These are phyloP conservation scores for Oxyteleia sp. DNA, from an alignment of 2,888 invertebrate genomes.

Conservation along the genomic window DNA sequence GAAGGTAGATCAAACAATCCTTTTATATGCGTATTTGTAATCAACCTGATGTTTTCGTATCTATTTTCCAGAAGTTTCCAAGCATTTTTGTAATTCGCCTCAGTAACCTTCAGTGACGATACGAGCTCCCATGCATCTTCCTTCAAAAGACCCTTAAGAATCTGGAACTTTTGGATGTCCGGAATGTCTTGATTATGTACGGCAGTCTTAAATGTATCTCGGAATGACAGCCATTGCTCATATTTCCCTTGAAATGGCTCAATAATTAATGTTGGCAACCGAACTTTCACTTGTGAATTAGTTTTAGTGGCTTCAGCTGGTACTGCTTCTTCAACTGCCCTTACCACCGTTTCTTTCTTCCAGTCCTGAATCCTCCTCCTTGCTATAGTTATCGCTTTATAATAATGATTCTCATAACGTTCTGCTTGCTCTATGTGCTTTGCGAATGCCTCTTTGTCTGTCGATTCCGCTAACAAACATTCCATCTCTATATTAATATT, in stretches of 20 bases:
- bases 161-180: constrained; percentile 27
- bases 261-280: constrained; percentile 4
- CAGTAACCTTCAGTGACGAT: constrained; percentile 7
- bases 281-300: not conserved
- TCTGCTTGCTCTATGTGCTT: constrained; percentile 1
- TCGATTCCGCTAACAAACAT: constrained; percentile 1
- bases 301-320: not conserved
- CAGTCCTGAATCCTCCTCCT: not conserved
- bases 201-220: constrained; percentile 1
- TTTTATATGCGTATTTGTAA: constrained; percentile 32
- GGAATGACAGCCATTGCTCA: constrained; percentile 29
- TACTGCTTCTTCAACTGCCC: not conserved
- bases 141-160: constrained; percentile 18
- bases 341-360: not conserved
- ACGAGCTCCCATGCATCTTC: constrained; percentile 14
- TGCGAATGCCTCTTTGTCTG: not conserved
- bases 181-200: constrained; percentile 28
- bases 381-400: constrained; percentile 6
- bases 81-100: constrained; percentile 8
- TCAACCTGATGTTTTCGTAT: constrained; percentile 25
- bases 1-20: constrained; percentile 8
- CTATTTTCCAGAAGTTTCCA: constrained; percentile 23
- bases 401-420: not conserved
- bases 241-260: no score
- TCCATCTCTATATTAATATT: constrained; percentile 9